phyloP scores from a whole-genome alignment of 2,888 invertebrate genomes.

The Macaria liturata region DNA sequence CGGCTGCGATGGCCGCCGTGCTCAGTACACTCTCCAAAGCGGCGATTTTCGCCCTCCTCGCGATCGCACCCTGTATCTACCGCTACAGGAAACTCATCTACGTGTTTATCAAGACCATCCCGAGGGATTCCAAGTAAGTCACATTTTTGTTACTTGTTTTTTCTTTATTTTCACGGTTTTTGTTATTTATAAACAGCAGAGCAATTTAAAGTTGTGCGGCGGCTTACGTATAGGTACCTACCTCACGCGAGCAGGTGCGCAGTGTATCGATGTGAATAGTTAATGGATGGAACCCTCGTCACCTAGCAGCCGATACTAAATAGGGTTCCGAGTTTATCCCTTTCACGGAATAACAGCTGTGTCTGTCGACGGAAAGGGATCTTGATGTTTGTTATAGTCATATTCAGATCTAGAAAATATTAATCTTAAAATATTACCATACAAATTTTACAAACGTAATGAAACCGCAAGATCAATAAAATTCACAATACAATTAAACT shows the following conservation, averaged over 20 bases:
- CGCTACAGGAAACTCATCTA: conserved; percentile 83
- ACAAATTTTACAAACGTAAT: too few relatives aligned
- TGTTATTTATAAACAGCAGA: too few relatives aligned
- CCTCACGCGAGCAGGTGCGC: conserved; percentile 10
- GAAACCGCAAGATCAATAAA: conserved; percentile 4
- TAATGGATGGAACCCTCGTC: conserved; percentile 1
- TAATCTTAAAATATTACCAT: too few relatives aligned
- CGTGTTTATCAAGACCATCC: conserved; percentile 85
- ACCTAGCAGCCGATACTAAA: background rate
- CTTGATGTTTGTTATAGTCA: too few relatives aligned
- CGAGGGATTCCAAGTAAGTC: conserved; percentile 87
- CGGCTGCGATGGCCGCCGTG: conserved; percentile 81
- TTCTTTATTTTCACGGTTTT: too few relatives aligned
- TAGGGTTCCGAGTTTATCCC: too few relatives aligned
- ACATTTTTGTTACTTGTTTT: background rate
- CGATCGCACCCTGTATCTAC: conserved; percentile 80
- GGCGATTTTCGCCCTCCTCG: conserved; percentile 87
- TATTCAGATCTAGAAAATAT: too few relatives aligned
- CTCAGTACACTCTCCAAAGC: conserved; percentile 86
- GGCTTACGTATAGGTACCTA: conserved; percentile 14
- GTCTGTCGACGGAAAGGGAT: too few relatives aligned
- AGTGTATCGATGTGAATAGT: conserved; percentile 6
- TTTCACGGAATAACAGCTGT: too few relatives aligned
- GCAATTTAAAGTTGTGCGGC: background rate
- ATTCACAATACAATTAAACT: conserved; percentile 4